Evolutionary conservation across 2,797 vertebrate species (phyloP), one percentile per base, ranked within the genome.

Genomic region (Acipenser ruthenus): DNA sequence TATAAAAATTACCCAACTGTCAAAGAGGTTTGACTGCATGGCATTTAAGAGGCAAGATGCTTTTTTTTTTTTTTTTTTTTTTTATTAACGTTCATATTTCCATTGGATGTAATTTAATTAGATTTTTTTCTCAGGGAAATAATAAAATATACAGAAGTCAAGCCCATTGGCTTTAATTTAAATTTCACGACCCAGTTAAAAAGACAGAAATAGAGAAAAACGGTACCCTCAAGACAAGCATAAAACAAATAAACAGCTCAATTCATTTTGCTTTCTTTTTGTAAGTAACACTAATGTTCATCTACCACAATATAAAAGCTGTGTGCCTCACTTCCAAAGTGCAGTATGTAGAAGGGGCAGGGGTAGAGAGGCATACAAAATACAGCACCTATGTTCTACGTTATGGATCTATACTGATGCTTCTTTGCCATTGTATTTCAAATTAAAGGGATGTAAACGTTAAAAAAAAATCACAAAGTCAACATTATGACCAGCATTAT

Each of bases 61-160:
- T 82, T 71, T 80, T 68, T 81, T 80, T 62, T 59, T 59, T 67
- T 67, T n/a, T n/a, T 37, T 8, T 62, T 13, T 62, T 59, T 59
- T 67, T 67, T 60, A 64, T 65, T 53, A 62, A 64, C 47, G 48
- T 51, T 15, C 60, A 53, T 48, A 52, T 67, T 63, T 53, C 53
- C 50, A 49, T 49, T 18, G 50, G 49, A 49, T 53, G 51, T 13
- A 11, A 64, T 63, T 66, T 64, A 60, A 63, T 60, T 49, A 63
- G 69, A 56, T 62, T 52, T 15, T 37, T 65, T 12, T 53, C 13
- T 7, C 49, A 59, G 49, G 49, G 48, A 13, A 60, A 61, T 58
- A 62, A 59, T 49, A 59, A 49, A 49, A 13, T 49, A 63, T 23
- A 55, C 60, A 53, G 15, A 64, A 53, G 12, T 49, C 67, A 59